Evolutionary conservation across 1,140 invertebrate genomes (phyloP).

Genomic region (Hestina assimilis): DNA sequence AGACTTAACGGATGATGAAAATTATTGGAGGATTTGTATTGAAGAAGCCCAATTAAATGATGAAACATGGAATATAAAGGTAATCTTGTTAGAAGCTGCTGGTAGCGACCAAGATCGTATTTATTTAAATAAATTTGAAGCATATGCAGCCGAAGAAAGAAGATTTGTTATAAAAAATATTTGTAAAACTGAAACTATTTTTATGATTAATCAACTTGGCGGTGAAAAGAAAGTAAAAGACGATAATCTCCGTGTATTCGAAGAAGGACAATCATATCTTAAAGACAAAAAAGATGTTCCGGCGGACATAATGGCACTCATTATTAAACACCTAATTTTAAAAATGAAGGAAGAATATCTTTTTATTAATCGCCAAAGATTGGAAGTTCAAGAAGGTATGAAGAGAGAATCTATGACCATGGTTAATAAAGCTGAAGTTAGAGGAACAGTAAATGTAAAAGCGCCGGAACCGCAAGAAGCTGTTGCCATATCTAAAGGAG

Average conservation of each 20-base stretch:
- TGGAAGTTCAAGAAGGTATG: constrained; percentile 62
- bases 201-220: constrained; percentile 72
- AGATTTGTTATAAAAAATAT: constrained; percentile 76
- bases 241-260: constrained; percentile 62
- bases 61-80: constrained; percentile 57
- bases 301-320: constrained; percentile 58
- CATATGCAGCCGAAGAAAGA: constrained; percentile 58
- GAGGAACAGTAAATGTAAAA: constrained; percentile 42
- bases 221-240: constrained; percentile 67
- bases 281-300: constrained; percentile 69
- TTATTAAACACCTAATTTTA: constrained; percentile 69
- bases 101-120: constrained; percentile 62
- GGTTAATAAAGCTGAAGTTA: constrained; percentile 54
- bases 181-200: constrained; percentile 69
- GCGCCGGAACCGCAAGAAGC: constrained; percentile 25
- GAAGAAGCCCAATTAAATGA: constrained; percentile 54
- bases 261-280: constrained; percentile 58
- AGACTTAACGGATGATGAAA: constrained; percentile 38
- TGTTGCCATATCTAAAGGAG: constrained; percentile 25
- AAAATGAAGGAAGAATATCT: constrained; percentile 70
- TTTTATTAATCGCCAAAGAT: constrained; percentile 57
- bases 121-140: constrained; percentile 69
- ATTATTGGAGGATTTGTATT: constrained; percentile 54
- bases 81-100: constrained; percentile 63
- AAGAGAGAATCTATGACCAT: constrained; percentile 61